phyloP scores from a whole-genome alignment of 2,888 invertebrate species.

The Volucella inflata region DNA sequence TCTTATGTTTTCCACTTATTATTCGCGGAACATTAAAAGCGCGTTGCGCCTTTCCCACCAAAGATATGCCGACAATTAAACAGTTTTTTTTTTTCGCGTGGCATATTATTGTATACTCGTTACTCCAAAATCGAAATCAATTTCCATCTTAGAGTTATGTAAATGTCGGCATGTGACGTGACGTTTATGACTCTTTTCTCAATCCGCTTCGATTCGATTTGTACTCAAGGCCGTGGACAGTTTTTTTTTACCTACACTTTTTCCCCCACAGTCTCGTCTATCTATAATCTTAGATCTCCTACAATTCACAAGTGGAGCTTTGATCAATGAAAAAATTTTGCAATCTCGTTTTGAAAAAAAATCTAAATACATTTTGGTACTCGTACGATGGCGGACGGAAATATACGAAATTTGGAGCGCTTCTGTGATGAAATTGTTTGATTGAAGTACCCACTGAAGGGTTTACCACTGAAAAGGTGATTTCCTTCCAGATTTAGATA shows the following conservation, averaged over 20 bases:
- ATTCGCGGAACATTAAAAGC: constrained; percentile 62
- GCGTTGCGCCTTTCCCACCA: constrained; percentile 21
- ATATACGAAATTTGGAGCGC: constrained; percentile 41
- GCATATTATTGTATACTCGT: constrained; percentile 17
- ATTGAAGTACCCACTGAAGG: constrained; percentile 22
- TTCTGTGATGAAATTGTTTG: constrained; percentile 41
- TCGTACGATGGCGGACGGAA: constrained; percentile 15
- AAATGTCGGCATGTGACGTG: constrained; percentile 50
- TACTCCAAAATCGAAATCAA: constrained; percentile 38
- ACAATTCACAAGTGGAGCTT: constrained; percentile 35
- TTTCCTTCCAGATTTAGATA: neutral
- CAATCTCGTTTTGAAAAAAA: constrained; percentile 52
- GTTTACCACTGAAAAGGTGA: constrained; percentile 21
- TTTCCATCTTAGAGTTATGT: constrained; percentile 49
- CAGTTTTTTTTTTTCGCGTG: constrained; percentile 50
- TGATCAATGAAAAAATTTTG: constrained; percentile 56
- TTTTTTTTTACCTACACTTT: neutral
- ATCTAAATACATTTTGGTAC: constrained; percentile 49
- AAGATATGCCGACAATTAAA: constrained; percentile 66
- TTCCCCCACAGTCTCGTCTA: constrained; percentile 1
- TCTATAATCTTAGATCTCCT: constrained; percentile 29
- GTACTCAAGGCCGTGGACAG: constrained; percentile 34
- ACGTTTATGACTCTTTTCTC: constrained; percentile 38
- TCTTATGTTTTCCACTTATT: constrained; percentile 44
- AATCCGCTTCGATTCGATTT: constrained; percentile 8